Conservation (phyloP, 2,888 invertebrate species). For the Athalia cordata region DNA sequence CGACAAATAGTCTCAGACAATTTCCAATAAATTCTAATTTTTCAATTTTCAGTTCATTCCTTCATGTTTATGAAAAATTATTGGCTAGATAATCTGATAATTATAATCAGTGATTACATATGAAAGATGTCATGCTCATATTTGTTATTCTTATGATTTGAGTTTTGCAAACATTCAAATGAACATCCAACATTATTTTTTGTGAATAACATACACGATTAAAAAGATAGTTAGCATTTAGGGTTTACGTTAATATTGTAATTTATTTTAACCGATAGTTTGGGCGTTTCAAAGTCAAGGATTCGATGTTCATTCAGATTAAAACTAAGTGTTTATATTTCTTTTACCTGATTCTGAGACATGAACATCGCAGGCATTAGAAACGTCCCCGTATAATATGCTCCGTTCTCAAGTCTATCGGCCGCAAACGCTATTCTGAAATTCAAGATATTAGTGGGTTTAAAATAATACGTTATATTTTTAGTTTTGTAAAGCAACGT, state of each 20-base stretch:
- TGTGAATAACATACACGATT: not conserved
- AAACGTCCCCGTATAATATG: too few relatives aligned
- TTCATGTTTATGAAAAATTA: conserved; percentile 1
- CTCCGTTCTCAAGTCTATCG: too few relatives aligned
- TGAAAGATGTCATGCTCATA: not conserved
- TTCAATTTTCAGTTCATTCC: conserved; percentile 8
- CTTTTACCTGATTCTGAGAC: not conserved
- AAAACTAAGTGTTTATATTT: conserved; percentile 1
- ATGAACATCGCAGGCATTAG: too few relatives aligned
- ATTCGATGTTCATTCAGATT: not conserved
- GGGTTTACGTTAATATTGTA: conserved; percentile 15
- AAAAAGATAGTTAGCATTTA: conserved; percentile 12
- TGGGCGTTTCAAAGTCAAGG: not conserved
- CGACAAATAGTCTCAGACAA: conserved; percentile 17
- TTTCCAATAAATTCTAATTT: conserved; percentile 8
- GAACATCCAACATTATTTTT: conserved; percentile 15
- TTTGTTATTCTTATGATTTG: not conserved
- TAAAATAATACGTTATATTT: conserved; percentile 1
- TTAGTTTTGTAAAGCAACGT: not conserved
- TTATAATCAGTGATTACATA: conserved; percentile 21
- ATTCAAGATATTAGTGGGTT: not conserved
- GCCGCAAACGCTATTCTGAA: not conserved
- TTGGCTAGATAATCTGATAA: conserved; percentile 12
- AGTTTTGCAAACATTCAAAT: conserved; percentile 7
- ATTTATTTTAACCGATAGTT: conserved; percentile 1